These are phyloP conservation scores for Yasuhikotakia modesta DNA, from an alignment of 2,797 vertebrate genomes.

Conservation along the genomic window DNA sequence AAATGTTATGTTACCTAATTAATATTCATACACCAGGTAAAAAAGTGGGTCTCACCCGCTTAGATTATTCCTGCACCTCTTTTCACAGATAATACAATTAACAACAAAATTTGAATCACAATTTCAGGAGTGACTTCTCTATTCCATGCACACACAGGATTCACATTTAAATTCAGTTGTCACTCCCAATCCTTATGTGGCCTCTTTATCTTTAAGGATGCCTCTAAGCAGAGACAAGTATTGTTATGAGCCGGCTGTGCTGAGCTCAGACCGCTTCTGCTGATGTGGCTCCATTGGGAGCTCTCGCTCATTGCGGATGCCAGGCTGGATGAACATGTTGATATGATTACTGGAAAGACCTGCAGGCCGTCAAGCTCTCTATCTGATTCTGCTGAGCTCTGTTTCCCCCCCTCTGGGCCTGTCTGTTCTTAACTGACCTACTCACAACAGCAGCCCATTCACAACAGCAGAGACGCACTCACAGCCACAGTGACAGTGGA, in stretches of 20 bases:
- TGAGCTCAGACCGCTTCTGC: slow-evolving; percentile 31
- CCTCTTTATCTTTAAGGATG: slow-evolving; percentile 19
- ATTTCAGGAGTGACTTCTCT: not conserved
- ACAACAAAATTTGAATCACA: not conserved
- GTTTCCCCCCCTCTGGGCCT: slow-evolving; percentile 51
- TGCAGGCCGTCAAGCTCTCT: slow-evolving; percentile 30
- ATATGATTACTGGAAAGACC: slow-evolving; percentile 56
- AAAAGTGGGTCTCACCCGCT: not conserved
- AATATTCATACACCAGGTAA: not conserved
- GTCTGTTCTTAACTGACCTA: slow-evolving; percentile 50
- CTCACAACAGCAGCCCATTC: slow-evolving; percentile 34
- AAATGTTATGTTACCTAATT: not conserved
- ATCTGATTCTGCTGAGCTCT: slow-evolving; percentile 50
- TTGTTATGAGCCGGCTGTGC: slow-evolving; percentile 22
- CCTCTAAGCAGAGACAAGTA: slow-evolving; percentile 23
- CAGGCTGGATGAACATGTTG: slow-evolving; percentile 54
- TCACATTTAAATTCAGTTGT: not conserved
- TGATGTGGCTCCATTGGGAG: slow-evolving; percentile 55
- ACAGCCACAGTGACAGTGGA: not conserved
- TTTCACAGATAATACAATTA: not conserved
- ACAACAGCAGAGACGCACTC: slow-evolving; percentile 5
- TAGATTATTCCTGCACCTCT: not conserved
- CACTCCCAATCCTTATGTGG: not conserved
- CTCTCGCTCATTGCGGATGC: slow-evolving; percentile 44
- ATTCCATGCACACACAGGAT: not conserved